phyloP scores from a whole-genome alignment of 2,888 invertebrate genomes.

The Sepioteuthis lessoniana region DNA sequence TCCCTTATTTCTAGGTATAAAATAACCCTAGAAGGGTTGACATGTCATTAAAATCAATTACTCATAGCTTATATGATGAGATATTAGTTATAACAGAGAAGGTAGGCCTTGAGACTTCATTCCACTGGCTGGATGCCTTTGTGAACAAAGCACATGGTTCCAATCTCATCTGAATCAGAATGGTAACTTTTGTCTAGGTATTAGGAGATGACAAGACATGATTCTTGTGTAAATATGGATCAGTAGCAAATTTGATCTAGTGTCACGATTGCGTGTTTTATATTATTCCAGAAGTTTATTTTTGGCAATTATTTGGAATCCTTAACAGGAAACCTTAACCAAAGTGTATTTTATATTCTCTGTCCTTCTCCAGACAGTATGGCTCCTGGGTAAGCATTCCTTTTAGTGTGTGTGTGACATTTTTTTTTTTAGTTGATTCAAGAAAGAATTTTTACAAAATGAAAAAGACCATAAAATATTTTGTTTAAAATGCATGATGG shows the following conservation, averaged over 20 bases:
- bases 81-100: not conserved
- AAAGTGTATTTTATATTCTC: not conserved
- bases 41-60: too few relatives aligned
- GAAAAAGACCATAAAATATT: not conserved
- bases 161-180: not conserved
- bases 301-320: not conserved
- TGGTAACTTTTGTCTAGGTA: not conserved
- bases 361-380: constrained; percentile 2
- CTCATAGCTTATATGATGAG: too few relatives aligned
- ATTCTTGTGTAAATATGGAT: not conserved
- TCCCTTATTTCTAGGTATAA: too few relatives aligned
- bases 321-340: not conserved
- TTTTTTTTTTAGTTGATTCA: not conserved
- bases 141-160: not conserved
- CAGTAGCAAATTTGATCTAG: not conserved
- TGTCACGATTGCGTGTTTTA: not conserved
- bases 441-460: not conserved
- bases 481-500: not conserved
- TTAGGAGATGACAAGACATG: not conserved
- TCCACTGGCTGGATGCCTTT: not conserved
- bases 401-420: not conserved
- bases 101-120: not conserved
- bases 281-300: not conserved
- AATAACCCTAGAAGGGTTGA: too few relatives aligned
- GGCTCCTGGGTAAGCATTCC: not conserved